Conservation (phyloP, 2,797 vertebrate genomes). For the Scolopax rusticola region DNA sequence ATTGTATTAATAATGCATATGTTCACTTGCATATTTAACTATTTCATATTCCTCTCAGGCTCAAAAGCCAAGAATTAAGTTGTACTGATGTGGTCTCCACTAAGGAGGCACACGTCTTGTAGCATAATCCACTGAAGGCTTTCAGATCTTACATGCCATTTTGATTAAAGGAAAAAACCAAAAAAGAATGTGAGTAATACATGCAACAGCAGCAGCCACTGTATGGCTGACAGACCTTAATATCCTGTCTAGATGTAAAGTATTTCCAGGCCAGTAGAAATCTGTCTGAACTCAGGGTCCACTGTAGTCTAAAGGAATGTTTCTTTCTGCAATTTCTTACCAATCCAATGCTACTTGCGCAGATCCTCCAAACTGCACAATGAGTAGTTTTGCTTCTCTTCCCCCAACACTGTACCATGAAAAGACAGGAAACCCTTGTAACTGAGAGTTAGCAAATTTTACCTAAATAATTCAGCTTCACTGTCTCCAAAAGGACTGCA, state of each 20-base stretch:
- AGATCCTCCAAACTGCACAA: not conserved
- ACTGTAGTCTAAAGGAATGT: not conserved
- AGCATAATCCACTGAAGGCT: not conserved
- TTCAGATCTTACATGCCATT: not conserved
- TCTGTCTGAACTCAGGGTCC: not conserved
- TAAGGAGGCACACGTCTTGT: not conserved
- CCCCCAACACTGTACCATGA: not conserved
- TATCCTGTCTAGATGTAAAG: not conserved
- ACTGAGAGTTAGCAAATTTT: conserved; percentile 6
- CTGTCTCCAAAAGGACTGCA: conserved; percentile 91
- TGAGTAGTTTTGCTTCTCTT: not conserved
- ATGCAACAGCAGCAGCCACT: not conserved
- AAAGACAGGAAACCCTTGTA: not conserved
- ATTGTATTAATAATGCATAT: not conserved
- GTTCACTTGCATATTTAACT: not conserved
- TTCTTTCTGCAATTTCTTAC: not conserved
- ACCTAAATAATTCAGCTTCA: conserved; percentile 92
- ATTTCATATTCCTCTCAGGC: not conserved
- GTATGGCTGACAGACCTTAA: not conserved
- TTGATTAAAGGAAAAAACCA: not conserved
- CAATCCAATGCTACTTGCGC: not conserved
- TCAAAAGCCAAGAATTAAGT: not conserved
- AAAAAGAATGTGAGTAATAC: not conserved
- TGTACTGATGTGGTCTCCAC: not conserved
- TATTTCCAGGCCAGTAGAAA: not conserved